Evolutionary conservation across 2,797 vertebrate species (phyloP).

Genomic region (Eulemur rubriventer): DNA sequence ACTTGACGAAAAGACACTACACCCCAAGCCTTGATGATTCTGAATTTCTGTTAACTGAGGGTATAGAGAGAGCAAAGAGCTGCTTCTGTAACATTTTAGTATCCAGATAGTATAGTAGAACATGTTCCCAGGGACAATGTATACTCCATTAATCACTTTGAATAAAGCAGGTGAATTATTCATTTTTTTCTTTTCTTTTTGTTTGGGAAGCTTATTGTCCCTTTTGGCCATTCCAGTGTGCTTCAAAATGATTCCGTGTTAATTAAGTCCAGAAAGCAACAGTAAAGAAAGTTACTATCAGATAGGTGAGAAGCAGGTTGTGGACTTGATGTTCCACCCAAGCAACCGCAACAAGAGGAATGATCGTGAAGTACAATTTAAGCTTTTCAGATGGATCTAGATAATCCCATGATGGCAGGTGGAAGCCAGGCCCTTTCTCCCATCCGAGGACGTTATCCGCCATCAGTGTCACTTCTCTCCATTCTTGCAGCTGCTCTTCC

Average conservation of each 20-base stretch:
- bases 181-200: constrained; percentile 98
- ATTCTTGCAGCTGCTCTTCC: constrained; percentile 97
- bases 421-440: constrained; percentile 98
- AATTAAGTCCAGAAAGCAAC: too few relatives aligned
- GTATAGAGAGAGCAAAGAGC: constrained; percentile 65
- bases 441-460: constrained; percentile 94
- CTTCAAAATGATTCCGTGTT: too few relatives aligned
- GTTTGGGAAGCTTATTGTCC: constrained; percentile 96
- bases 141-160: constrained; percentile 1
- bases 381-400: too few relatives aligned
- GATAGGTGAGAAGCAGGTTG: too few relatives aligned
- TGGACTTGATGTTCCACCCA: too few relatives aligned
- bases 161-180: constrained; percentile 83
- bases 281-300: too few relatives aligned
- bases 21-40: not conserved
- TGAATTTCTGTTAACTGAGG: constrained; percentile 69
- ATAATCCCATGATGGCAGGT: constrained; percentile 86
- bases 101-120: constrained; percentile 65
- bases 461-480: constrained; percentile 96
- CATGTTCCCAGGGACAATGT: constrained; percentile 82
- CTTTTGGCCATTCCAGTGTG: constrained; percentile 83
- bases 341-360: too few relatives aligned
- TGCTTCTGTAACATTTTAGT: constrained; percentile 76
- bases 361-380: too few relatives aligned
- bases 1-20: not conserved